Conservation (phyloP, 2,797 vertebrate genomes). For the Miichthys miiuy region DNA sequence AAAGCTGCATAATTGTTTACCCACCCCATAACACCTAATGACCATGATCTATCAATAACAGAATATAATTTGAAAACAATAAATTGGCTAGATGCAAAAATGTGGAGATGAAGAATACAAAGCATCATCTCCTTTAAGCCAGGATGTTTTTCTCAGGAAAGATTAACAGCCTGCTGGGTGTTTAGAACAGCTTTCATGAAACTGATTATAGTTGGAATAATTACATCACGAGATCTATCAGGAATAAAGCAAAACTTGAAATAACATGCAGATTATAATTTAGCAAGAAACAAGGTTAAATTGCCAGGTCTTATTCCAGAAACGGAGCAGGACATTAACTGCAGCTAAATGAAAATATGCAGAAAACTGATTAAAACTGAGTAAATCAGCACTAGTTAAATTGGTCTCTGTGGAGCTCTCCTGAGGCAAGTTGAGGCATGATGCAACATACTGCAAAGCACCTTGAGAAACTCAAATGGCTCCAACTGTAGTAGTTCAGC, state of each 20-base stretch:
- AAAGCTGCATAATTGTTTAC: conserved; percentile 4
- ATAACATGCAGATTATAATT: conserved; percentile 38
- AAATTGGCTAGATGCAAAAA: conserved; percentile 26
- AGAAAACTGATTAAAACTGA: conserved; percentile 58
- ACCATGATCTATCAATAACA: conserved; percentile 16
- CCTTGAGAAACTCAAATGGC: conserved; percentile 57
- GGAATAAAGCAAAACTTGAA: conserved; percentile 30
- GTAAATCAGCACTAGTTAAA: conserved; percentile 65
- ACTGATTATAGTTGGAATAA: conserved; percentile 46
- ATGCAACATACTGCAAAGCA: conserved; percentile 77
- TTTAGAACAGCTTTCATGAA: conserved; percentile 48
- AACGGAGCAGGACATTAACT: conserved; percentile 51
- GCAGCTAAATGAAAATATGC: conserved; percentile 57
- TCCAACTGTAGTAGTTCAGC: conserved; percentile 26
- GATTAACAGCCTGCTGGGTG: conserved; percentile 30
- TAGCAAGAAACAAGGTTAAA: conserved; percentile 43
- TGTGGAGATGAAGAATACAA: conserved; percentile 23
- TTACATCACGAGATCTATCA: conserved; percentile 40
- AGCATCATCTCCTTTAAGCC: conserved; percentile 1
- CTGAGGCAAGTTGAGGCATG: conserved; percentile 64
- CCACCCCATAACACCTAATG: conserved; percentile 10
- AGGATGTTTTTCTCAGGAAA: conserved; percentile 26
- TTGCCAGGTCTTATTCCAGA: conserved; percentile 41
- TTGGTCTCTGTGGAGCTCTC: conserved; percentile 67
- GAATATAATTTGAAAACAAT: conserved; percentile 33